Conservation (phyloP, 2,797 vertebrate species). For the Falco berigora region DNA sequence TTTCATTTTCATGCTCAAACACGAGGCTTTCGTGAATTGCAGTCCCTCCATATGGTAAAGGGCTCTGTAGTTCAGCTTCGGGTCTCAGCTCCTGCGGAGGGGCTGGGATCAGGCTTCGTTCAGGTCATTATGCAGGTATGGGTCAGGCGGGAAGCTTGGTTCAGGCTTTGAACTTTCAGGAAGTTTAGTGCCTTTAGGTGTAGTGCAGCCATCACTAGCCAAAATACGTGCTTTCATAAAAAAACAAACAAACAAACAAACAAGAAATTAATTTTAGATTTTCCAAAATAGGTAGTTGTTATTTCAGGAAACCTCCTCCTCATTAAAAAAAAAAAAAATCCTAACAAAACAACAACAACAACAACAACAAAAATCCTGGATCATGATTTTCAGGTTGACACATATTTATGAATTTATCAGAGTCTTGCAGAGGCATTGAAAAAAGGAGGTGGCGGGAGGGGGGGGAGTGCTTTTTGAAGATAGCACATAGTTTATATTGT, state of each 20-base stretch:
- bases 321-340: background rate
- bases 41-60: rapidly evolving
- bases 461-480: background rate
- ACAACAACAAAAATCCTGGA: background rate
- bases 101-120: background rate
- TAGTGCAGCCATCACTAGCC: background rate
- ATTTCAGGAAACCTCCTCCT: background rate
- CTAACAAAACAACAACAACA: background rate
- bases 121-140: rapidly evolving
- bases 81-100: background rate
- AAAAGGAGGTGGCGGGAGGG: background rate
- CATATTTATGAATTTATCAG: background rate
- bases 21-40: background rate
- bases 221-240: background rate
- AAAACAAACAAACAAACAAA: background rate
- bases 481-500: background rate
- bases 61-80: background rate
- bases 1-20: background rate
- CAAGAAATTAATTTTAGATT: background rate
- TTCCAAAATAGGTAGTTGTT: background rate
- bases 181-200: background rate
- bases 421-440: background rate
- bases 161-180: background rate
- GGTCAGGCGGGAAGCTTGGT: background rate
- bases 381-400: background rate